These are phyloP conservation scores for Galagoides demidoff DNA, from an alignment of 2,797 vertebrate species.

Conservation along the genomic window DNA sequence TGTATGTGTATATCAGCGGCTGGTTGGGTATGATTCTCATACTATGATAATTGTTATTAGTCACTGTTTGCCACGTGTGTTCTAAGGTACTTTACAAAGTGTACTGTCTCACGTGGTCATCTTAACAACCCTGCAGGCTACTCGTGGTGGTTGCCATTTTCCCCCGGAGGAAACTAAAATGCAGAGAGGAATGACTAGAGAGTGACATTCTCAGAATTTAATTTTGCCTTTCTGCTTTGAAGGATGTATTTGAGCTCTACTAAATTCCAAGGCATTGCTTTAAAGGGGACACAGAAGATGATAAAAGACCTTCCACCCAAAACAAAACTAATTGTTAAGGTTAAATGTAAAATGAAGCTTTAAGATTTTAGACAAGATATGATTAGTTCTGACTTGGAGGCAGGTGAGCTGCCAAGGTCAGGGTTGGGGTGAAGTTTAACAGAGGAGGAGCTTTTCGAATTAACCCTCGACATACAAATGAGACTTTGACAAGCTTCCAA, in stretches of 20 bases:
- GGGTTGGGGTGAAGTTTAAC: background rate
- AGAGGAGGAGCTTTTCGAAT: background rate
- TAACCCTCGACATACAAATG: background rate
- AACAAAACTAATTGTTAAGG: background rate
- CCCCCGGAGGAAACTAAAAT: background rate
- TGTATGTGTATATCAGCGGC: rapidly evolving
- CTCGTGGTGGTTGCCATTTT: background rate
- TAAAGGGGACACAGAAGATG: background rate
- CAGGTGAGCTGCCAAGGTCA: background rate
- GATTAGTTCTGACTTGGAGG: background rate
- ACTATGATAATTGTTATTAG: background rate
- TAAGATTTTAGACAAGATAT: background rate
- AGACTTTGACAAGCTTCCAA: background rate
- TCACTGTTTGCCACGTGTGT: background rate
- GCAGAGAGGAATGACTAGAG: background rate
- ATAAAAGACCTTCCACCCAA: background rate
- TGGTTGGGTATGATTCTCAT: background rate
- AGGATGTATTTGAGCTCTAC: background rate
- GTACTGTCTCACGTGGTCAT: background rate
- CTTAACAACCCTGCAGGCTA: background rate
- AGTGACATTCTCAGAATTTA: background rate
- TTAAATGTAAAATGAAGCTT: background rate
- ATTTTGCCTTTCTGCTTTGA: background rate
- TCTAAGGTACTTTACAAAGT: background rate
- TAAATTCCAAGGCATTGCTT: background rate